These are phyloP conservation scores for Porites divaricata DNA, from an alignment of 92 coral and sea anemone genomes.

Conservation along the genomic window DNA sequence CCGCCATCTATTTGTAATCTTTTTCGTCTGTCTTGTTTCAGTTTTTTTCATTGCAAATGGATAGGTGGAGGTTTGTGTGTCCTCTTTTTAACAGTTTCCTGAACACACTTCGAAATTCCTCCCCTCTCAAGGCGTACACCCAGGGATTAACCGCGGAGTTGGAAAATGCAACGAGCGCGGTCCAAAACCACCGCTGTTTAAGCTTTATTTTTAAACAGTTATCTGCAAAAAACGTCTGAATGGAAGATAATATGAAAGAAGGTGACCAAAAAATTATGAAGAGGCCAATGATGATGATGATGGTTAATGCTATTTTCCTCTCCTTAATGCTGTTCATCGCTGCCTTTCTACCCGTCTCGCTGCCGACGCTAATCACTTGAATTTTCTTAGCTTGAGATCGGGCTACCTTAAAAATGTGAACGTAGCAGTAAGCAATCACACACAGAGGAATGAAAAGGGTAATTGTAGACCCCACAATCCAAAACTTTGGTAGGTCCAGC, in stretches of 20 bases:
- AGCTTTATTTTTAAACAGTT: slow-evolving; percentile 31
- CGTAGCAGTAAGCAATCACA: slow-evolving; percentile 44
- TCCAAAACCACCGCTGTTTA: slow-evolving; percentile 43
- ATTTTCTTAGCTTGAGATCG: slow-evolving; percentile 38
- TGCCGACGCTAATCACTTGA: neutral
- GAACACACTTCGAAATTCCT: slow-evolving; percentile 45
- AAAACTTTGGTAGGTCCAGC: slow-evolving; percentile 24
- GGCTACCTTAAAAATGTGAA: slow-evolving; percentile 39
- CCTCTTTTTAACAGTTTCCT: slow-evolving; percentile 14
- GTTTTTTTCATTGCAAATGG: neutral
- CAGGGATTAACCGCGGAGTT: slow-evolving; percentile 48
- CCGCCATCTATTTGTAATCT: neutral
- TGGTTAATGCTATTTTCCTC: slow-evolving; percentile 47
- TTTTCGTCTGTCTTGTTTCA: neutral
- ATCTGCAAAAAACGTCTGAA: slow-evolving; percentile 10
- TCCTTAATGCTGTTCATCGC: slow-evolving; percentile 6
- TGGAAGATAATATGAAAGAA: slow-evolving; percentile 24
- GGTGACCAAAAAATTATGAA: slow-evolving; percentile 50
- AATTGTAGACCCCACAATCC: slow-evolving; percentile 48
- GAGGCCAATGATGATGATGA: slow-evolving; percentile 57
- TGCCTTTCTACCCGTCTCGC: neutral
- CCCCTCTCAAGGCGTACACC: slow-evolving; percentile 51
- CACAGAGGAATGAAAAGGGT: slow-evolving; percentile 30
- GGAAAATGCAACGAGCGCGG: slow-evolving; percentile 36
- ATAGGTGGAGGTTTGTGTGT: neutral